phyloP scores from a whole-genome alignment of 2,113 vertebrate genomes.

The Pachyramphus minor region DNA sequence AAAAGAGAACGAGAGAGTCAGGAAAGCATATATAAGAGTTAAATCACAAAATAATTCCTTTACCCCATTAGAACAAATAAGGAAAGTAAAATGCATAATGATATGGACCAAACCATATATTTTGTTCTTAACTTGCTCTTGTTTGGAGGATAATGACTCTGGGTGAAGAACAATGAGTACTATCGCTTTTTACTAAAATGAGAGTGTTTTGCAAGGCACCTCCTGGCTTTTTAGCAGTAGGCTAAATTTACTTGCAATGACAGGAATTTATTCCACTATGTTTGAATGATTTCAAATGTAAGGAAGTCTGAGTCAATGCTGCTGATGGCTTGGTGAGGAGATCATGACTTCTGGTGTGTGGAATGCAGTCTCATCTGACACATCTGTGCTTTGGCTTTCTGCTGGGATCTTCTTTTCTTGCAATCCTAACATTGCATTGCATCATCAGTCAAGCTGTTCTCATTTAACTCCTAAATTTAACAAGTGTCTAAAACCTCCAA shows the following conservation, averaged over 20 bases:
- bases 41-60: neutral
- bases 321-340: neutral
- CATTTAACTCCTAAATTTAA: slow-evolving; percentile 38
- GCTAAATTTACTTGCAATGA: neutral
- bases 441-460: slow-evolving; percentile 40
- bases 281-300: slow-evolving; percentile 22
- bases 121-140: neutral
- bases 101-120: neutral
- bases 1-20: neutral
- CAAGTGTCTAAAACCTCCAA: slow-evolving; percentile 21
- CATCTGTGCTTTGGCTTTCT: slow-evolving; percentile 41
- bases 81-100: neutral
- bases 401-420: slow-evolving; percentile 30
- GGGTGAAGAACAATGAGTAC: neutral
- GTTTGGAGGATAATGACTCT: neutral
- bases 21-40: neutral
- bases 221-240: neutral
- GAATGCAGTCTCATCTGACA: slow-evolving; percentile 42
- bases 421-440: slow-evolving; percentile 21
- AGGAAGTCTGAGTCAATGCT: neutral
- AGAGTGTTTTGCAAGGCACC: neutral
- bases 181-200: neutral
- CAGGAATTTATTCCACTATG: neutral
- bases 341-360: slow-evolving; percentile 21
- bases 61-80: neutral